Conservation (phyloP, 2,888 invertebrate genomes). For the Mystacides longicornis region DNA sequence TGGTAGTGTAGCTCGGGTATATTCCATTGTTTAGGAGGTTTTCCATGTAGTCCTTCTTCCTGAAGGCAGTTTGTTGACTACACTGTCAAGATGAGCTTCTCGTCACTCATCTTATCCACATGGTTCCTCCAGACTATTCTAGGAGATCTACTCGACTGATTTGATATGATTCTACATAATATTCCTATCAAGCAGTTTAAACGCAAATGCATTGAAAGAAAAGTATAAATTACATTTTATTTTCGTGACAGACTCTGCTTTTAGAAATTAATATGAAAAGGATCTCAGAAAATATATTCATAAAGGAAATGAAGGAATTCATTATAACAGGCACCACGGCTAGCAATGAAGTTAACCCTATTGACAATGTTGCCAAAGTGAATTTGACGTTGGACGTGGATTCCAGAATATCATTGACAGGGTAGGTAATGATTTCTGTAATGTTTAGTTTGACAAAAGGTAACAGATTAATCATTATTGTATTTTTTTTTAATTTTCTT, state of each 20-base stretch:
- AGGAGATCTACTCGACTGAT: no score
- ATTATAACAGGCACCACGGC: conserved; percentile 32
- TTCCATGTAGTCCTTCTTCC: no score
- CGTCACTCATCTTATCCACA: no score
- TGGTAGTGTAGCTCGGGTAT: no score
- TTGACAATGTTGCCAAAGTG: conserved; percentile 27
- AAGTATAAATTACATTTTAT: not conserved
- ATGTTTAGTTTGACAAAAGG: no score
- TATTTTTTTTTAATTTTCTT: not conserved
- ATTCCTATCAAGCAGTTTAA: no score
- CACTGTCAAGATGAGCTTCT: no score
- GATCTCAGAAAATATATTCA: not conserved
- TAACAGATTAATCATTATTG: not conserved
- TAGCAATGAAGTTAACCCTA: conserved; percentile 31
- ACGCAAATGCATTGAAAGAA: no score
- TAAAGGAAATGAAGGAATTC: conserved; percentile 27
- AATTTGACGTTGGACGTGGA: conserved; percentile 32
- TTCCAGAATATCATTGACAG: conserved; percentile 35
- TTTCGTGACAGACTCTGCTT: conserved; percentile 8
- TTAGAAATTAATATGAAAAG: conserved; percentile 21
- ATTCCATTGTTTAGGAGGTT: no score
- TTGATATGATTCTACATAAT: no score
- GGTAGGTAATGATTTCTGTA: conserved; percentile 31
- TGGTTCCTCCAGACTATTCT: no score
- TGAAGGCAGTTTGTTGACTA: no score